Percentiles rank a stretch among this genome's conserved stretches.
These are phyloP conservation scores for Thereva unica DNA, from an alignment of 2,888 invertebrate genomes.

Conservation along the genomic window DNA sequence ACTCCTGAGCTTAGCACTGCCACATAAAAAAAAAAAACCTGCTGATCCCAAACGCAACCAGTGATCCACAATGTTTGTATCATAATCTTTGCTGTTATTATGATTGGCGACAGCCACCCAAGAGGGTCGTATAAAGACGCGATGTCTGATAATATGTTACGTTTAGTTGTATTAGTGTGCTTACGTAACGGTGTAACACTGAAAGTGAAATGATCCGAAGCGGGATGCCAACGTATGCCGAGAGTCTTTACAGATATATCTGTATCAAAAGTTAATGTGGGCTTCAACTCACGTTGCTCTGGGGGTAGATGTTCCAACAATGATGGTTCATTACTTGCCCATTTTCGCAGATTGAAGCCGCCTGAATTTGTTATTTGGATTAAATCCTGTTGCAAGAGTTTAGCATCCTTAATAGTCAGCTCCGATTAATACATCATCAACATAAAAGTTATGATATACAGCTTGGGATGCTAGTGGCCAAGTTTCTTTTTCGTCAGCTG, in stretches of 20 bases:
- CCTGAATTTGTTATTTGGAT: not conserved
- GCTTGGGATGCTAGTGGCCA: conserved; percentile 10
- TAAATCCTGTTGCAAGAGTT: not conserved
- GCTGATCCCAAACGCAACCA: not conserved
- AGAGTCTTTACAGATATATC: conserved; percentile 2
- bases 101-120: not conserved
- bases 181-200: not conserved
- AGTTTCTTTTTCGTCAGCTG: not conserved
- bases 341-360: conserved; percentile 7
- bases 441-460: not conserved
- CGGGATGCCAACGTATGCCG: conserved; percentile 8
- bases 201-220: conserved; percentile 11
- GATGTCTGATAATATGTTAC: conserved; percentile 12
- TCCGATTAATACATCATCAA: not conserved
- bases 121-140: conserved; percentile 14
- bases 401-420: conserved; percentile 4
- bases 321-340: not conserved
- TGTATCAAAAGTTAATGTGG: not conserved
- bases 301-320: not conserved
- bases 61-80: not conserved
- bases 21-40: no score
- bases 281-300: not conserved
- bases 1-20: no score
- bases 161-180: not conserved
- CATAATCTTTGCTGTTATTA: not conserved